Base-by-base conservation (phyloP, 2,797 vertebrate species). In the Sebastes elongatus region DNA sequence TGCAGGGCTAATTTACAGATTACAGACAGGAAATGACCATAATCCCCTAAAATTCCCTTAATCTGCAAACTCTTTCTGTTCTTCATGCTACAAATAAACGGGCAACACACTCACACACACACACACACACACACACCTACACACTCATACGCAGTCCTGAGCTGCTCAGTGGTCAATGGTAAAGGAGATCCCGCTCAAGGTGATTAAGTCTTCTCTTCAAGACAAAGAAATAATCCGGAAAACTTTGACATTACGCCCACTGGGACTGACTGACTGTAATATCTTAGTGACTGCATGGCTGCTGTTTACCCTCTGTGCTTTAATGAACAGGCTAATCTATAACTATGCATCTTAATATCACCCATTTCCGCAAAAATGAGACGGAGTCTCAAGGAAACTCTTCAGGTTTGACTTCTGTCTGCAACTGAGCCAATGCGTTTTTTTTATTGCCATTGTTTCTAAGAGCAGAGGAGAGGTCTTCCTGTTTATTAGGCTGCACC, bases 11-110 rank as follows among this genome's bases (percentile, higher is more conserved):
- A 92, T 94, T 93, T 93, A 91, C 89, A 90, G 82, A 52, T 92
- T 91, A 94, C 84, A 85, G 80, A 90, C 93, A 94, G 94, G 92
- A 94, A 94, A 93, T 90, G 92, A 83, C 85, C 88, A 88, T 93
- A 92, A 93, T 95, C 93, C 91, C 90, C 82, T 71, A 87, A 87
- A 90, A 76, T 87, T 93, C 88, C 88, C 64, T 89, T 95, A 93
- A 94, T 93, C 92, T 93, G 90, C 83, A 93, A 94, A 92, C 90
- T 87, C 85, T 92, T 91, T 91, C 83, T 93, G 92, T 87, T 92
- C 92, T 92, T 94, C 92, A 93, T 93, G 93, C 89, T 93, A 85
- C 89, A 92, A 92, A 91, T 87, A 90, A 88, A 74, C 65, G 28
- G 65, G 65, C 84, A 87, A 70, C 85, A 85, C 85, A 82, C 82